Base-by-base conservation (phyloP, 2,113 vertebrate species). In the Chiloscyllium plagiosum region DNA sequence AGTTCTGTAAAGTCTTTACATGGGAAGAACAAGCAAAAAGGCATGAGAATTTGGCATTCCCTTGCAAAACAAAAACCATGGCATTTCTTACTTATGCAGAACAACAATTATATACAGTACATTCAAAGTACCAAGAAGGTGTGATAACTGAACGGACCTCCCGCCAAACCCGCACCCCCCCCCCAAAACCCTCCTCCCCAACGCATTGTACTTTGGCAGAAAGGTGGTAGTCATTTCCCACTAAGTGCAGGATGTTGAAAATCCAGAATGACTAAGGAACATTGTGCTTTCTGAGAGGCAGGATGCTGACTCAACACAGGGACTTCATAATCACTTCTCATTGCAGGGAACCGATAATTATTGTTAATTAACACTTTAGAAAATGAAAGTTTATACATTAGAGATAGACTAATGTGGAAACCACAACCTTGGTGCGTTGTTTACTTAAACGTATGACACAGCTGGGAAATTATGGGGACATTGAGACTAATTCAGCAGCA, bases 401-500 rank as follows among this genome's bases (percentile, higher is more conserved):
- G 61, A 93, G 89, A 66, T 61, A 93, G 89, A 66, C 61, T 93
- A 93, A 68, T 92, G 89, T 37, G 33, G 89, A 92, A 92, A 92
- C 37, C 33, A 92, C 56, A 92, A n/a, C 19, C 4, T 15, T 22
- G 61, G 19, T 6, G 33, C 89, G 66, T 93, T 93, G 61, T 93
- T 93, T 42, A 93, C 89, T n/a, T 68, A 93, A 93, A 68, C n/a
- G 37, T 66, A 66, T 66, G 89, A 66, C 61, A 92, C 89, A 93
- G 56, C 56, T 65, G 61, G 61, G 17, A 65, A 93, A 37, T 93
- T 93, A 93, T 66, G 61, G 15, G 65, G 61, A 65, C 56, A 20
- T 22, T 17, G 66, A 17, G 61, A 66, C 0, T 37, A 93, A 93
- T 37, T 93, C 66, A 66, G 19, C 6, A 22, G 33, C 15, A 92